phyloP scores from a whole-genome alignment of 2,888 invertebrate genomes.

The Troides helena region DNA sequence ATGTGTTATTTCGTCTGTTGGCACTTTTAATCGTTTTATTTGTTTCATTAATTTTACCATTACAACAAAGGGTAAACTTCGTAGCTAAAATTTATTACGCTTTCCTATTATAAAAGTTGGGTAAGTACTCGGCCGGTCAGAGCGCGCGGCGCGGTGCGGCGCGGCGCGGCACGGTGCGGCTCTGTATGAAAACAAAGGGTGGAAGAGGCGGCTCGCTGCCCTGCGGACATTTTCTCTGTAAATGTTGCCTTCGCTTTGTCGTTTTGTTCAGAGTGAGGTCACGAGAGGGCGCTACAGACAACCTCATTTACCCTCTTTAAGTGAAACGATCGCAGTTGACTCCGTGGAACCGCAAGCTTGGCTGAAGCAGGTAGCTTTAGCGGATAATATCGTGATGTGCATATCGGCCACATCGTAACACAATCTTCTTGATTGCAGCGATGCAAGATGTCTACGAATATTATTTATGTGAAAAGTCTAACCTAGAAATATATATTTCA shows the following conservation, averaged over 20 bases:
- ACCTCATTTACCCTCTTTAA: slow-evolving; percentile 63
- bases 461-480: not conserved
- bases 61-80: slow-evolving; percentile 27
- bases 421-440: slow-evolving; percentile 14
- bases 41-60: slow-evolving; percentile 26
- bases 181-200: slow-evolving; percentile 69
- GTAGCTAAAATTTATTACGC: slow-evolving; percentile 36
- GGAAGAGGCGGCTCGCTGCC: slow-evolving; percentile 58
- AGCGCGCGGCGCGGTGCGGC: slow-evolving; percentile 42
- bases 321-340: slow-evolving; percentile 55
- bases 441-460: not conserved
- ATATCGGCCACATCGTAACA: slow-evolving; percentile 19
- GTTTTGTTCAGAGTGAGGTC: slow-evolving; percentile 61
- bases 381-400: slow-evolving; percentile 62
- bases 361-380: slow-evolving; percentile 58
- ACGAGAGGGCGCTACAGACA: slow-evolving; percentile 61
- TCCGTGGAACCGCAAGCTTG: slow-evolving; percentile 57
- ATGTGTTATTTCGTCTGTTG: slow-evolving; percentile 15
- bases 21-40: slow-evolving; percentile 24
- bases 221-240: slow-evolving; percentile 70
- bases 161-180: slow-evolving; percentile 42
- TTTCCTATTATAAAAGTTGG: slow-evolving; percentile 49
- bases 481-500: not conserved
- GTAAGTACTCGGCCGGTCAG: slow-evolving; percentile 44
- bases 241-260: slow-evolving; percentile 67